A percentile compares a stretch with the other conserved stretches of the same genome.
phyloP scores from a whole-genome alignment of 2,113 vertebrate genomes.

The Thalassoma bifasciatum region DNA sequence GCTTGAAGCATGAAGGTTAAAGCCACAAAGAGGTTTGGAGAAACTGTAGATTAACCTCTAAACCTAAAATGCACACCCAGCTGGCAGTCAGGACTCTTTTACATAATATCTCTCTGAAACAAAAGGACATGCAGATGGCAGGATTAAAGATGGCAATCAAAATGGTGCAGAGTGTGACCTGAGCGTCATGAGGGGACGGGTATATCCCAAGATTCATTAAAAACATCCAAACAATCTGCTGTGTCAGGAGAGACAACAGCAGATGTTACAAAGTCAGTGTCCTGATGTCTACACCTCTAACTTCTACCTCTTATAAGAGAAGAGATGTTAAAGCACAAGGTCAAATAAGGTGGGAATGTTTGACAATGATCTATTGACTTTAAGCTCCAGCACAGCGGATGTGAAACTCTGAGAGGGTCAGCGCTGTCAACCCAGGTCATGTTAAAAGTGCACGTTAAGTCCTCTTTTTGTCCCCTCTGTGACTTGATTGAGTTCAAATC shows the following conservation, averaged over 20 bases:
- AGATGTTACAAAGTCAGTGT: conserved; percentile 45
- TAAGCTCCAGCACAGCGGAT: not conserved
- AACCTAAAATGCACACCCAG: not conserved
- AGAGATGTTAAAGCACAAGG: conserved; percentile 11
- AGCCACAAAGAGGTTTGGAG: not conserved
- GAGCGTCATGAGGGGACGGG: not conserved
- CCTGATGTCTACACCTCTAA: conserved; percentile 19
- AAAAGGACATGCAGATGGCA: conserved; percentile 43
- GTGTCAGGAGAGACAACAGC: not conserved
- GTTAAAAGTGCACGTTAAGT: conserved; percentile 20
- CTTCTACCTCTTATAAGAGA: not conserved
- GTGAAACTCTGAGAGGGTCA: not conserved
- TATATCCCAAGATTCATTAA: conserved; percentile 30
- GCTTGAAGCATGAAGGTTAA: not conserved
- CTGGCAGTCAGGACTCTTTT: conserved; percentile 1
- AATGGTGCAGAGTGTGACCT: not conserved
- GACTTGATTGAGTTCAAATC: conserved; percentile 56
- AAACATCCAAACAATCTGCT: conserved; percentile 33
- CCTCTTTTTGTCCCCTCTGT: conserved; percentile 5
- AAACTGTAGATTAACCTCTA: conserved; percentile 8
- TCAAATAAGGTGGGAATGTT: not conserved
- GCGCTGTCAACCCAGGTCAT: not conserved
- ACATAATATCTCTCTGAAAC: conserved; percentile 28
- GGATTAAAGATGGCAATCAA: conserved; percentile 26
- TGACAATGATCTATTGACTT: conserved; percentile 1